A percentile compares a stretch with the other conserved stretches of the same genome.
Conservation (phyloP, 2,113 vertebrate species). For the Mormyrus iriodes region DNA sequence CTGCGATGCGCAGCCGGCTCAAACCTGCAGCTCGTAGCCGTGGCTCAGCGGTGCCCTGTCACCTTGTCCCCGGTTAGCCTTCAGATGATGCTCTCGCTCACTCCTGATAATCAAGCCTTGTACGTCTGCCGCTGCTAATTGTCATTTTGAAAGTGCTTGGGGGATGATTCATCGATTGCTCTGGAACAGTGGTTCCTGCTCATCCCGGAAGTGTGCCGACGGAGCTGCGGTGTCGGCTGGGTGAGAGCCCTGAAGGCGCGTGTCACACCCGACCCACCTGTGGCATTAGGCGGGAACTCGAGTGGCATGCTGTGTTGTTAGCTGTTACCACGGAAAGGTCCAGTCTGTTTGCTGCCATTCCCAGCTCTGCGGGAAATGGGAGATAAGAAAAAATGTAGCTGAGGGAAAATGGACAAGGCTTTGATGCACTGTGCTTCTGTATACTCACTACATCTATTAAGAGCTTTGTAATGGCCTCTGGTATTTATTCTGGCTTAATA, state of each 20-base stretch:
- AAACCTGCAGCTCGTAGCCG: neutral
- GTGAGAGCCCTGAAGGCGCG: neutral
- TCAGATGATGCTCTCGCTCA: neutral
- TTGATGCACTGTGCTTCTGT: slow-evolving; percentile 45
- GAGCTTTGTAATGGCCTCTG: slow-evolving; percentile 45
- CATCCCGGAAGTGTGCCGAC: neutral
- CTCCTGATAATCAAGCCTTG: neutral
- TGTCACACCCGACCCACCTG: neutral
- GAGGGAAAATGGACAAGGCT: slow-evolving; percentile 39
- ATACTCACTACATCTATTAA: slow-evolving; percentile 46
- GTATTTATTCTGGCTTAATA: slow-evolving; percentile 51
- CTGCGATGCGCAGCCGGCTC: neutral
- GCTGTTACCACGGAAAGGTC: neutral
- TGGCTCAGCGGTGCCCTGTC: neutral
- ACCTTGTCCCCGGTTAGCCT: neutral
- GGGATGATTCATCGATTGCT: neutral
- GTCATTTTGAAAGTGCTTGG: neutral
- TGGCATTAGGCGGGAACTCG: neutral
- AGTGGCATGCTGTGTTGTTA: neutral
- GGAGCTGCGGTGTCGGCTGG: neutral
- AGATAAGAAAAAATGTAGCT: slow-evolving; percentile 27
- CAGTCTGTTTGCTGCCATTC: neutral
- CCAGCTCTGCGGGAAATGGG: slow-evolving; percentile 17
- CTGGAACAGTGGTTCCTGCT: neutral
- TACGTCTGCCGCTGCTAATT: neutral